Base-by-base conservation (phyloP, 2,888 invertebrate genomes). In the Acanthosepion lycidas region DNA sequence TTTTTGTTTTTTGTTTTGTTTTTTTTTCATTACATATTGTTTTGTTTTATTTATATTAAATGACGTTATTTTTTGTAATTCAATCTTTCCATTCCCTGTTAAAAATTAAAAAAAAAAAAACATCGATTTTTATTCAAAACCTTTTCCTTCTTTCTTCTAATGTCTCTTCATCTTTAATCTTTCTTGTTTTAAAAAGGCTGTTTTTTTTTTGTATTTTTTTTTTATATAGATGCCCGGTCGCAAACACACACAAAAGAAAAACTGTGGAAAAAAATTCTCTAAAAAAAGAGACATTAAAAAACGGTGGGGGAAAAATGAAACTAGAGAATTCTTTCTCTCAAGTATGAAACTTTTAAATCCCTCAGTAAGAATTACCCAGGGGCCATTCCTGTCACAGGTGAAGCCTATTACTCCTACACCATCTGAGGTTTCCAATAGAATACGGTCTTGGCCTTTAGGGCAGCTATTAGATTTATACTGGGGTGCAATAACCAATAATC, bases 321-420 rank as follows among this genome's bases (percentile, higher is more conserved):
- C n/a, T n/a, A 15, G 78, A 78, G 78, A 78, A 15, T 28, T 78
- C 9, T 78, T 78, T 28, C 28, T 28, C 64, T 28, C 12, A 26
- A 64, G 28, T 28, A 64, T 64, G 26, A 64, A 28, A 78, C n/a
- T 78, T 78, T 78, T n/a, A 78, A n/a, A n/a, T 28, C n/a, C 78
- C 78, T 78, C 78, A n/a, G n/a, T 78, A n/a, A n/a, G n/a, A 78
- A 78, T 78, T 78, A 78, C n/a, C 78, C 78, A 78, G 12, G 78
- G 78, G 78, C 78, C 78, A n/a, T 78, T 78, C 78, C 78, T n/a
- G 28, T n/a, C 78, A 78, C 78, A 78, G 78, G 78, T 78, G 78
- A 78, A 78, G 78, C n/a, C 78, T 18, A 8, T 28, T 78, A 28
- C 78, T 9, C 15, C 78, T n/a, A n/a, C 78, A 15, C n/a, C 78